These are phyloP conservation scores for Acanthurus lineatus DNA, from an alignment of 2,797 vertebrate genomes.

Conservation along the genomic window DNA sequence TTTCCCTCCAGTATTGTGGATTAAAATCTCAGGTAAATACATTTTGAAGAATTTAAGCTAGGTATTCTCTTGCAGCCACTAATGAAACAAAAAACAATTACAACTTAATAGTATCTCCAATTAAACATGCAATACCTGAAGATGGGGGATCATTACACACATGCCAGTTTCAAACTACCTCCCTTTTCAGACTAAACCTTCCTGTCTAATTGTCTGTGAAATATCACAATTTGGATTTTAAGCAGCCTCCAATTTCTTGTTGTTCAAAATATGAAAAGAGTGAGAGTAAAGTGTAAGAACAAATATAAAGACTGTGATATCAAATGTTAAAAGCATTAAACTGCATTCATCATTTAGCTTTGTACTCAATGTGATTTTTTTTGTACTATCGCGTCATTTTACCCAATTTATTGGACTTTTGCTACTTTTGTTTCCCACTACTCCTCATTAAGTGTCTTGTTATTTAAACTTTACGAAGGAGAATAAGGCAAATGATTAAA, in stretches of 20 bases:
- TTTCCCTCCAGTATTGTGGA: not conserved
- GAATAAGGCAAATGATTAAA: slow-evolving; percentile 16
- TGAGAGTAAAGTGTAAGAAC: not conserved
- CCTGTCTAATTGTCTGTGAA: slow-evolving; percentile 7
- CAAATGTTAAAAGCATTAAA: too few relatives aligned
- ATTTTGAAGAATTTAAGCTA: not conserved
- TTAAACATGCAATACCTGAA: not conserved
- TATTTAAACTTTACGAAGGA: slow-evolving; percentile 29
- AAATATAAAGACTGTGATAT: not conserved
- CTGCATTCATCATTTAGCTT: too few relatives aligned
- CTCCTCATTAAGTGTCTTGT: not conserved
- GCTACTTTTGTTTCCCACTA: too few relatives aligned
- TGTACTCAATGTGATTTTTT: too few relatives aligned
- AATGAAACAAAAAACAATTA: not conserved
- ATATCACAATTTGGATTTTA: slow-evolving; percentile 24
- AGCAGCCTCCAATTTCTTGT: not conserved
- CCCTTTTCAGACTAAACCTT: slow-evolving; percentile 7
- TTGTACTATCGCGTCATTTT: too few relatives aligned
- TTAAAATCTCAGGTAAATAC: not conserved
- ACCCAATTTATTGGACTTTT: too few relatives aligned
- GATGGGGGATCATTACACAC: not conserved
- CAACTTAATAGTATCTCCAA: not conserved
- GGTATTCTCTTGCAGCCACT: not conserved
- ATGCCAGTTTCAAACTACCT: not conserved
- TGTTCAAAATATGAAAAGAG: slow-evolving; percentile 3